Conservation (phyloP, 2,113 vertebrate genomes). For the Oncorhynchus keta region DNA sequence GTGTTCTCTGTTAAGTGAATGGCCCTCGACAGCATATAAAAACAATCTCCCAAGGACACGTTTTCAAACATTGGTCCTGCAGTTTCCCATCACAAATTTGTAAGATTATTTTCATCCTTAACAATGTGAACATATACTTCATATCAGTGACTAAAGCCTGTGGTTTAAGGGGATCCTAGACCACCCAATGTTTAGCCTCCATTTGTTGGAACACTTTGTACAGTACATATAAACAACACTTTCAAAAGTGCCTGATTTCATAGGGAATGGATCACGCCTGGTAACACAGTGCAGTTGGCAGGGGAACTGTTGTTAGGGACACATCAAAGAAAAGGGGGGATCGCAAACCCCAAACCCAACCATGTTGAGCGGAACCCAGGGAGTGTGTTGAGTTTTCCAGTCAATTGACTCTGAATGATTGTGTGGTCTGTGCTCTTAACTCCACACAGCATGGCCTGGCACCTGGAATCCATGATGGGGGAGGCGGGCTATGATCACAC, state of each 20-base stretch:
- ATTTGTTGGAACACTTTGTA: conserved; percentile 15
- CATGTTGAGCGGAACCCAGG: conserved; percentile 24
- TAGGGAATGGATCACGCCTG: conserved; percentile 38
- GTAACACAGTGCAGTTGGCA: conserved; percentile 7
- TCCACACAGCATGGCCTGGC: conserved; percentile 50
- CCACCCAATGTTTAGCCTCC: conserved; percentile 42
- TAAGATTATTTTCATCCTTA: background rate
- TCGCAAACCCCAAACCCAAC: conserved; percentile 23
- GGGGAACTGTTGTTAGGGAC: conserved; percentile 44
- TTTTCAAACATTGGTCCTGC: background rate
- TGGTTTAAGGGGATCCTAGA: conserved; percentile 24
- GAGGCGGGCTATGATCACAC: conserved; percentile 51
- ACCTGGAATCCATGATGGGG: conserved; percentile 60
- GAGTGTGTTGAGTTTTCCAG: conserved; percentile 23
- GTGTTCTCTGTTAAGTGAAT: background rate
- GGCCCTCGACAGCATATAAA: background rate
- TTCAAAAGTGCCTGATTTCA: conserved; percentile 39
- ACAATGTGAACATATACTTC: conserved; percentile 7
- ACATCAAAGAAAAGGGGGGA: conserved; percentile 45
- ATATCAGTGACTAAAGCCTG: conserved; percentile 6
- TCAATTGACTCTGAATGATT: conserved; percentile 40
- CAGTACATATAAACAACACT: conserved; percentile 42
- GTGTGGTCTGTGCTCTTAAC: conserved; percentile 48
- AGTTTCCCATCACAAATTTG: background rate
- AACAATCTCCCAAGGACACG: background rate